These are phyloP conservation scores for Sympetrum striolatum DNA, from an alignment of 2,888 invertebrate species.

Conservation along the genomic window DNA sequence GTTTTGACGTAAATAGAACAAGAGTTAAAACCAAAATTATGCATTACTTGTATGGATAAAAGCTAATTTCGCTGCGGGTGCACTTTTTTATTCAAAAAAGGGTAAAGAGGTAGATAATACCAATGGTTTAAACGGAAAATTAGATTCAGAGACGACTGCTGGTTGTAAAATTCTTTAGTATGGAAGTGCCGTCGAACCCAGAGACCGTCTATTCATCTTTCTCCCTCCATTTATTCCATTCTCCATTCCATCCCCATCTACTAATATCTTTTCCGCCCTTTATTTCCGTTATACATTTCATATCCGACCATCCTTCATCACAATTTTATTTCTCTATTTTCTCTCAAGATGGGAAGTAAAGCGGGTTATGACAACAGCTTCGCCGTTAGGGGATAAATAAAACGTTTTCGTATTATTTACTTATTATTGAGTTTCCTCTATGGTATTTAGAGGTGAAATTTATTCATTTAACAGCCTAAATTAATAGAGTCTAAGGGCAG, in stretches of 20 bases:
- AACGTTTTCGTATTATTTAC: not conserved
- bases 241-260: not conserved
- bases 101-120: not conserved
- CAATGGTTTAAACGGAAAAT: constrained; percentile 28
- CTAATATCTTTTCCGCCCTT: not conserved
- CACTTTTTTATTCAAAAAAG: not conserved
- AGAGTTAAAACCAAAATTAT: not conserved
- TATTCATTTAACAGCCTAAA: not conserved
- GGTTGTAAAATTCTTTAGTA: not conserved
- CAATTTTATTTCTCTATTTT: not conserved
- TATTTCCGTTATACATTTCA: not conserved
- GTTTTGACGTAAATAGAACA: not conserved
- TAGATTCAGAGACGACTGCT: constrained; percentile 8
- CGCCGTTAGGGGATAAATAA: not conserved
- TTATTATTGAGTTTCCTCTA: not conserved
- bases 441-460: not conserved
- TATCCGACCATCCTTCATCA: not conserved
- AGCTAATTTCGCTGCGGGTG: not conserved
- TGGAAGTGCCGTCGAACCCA: not conserved
- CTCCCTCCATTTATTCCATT: not conserved
- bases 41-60: not conserved
- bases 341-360: not conserved
- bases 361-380: not conserved
- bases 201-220: not conserved
- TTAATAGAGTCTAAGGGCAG: not conserved